A percentile compares a stretch with the other conserved stretches of the same genome.
Conservation (phyloP, 2,888 invertebrate genomes). For the Aromia moschata region DNA sequence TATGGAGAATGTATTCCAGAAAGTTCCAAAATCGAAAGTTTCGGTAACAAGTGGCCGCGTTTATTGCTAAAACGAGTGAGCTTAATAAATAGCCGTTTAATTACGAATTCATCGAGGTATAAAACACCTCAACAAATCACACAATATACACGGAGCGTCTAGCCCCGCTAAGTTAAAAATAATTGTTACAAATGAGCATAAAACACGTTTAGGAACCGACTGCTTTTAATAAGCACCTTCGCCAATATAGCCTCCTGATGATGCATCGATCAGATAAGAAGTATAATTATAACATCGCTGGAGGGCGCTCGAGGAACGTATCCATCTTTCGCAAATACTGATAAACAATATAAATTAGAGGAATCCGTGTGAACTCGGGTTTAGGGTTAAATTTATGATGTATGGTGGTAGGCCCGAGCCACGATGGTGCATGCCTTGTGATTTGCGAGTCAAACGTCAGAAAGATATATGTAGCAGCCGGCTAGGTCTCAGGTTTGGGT, state of each 20-base stretch:
- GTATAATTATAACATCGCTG: conserved; percentile 51
- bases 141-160: conserved; percentile 1
- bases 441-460: conserved; percentile 56
- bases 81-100: not conserved
- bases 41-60: not conserved
- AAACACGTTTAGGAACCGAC: conserved; percentile 47
- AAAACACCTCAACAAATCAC: conserved; percentile 4
- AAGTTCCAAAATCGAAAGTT: no score
- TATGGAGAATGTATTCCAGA: no score
- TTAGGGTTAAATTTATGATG: conserved; percentile 31
- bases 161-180: conserved; percentile 59
- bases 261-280: conserved; percentile 56
- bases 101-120: conserved; percentile 8
- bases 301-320: conserved; percentile 32
- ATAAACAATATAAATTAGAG: conserved; percentile 40
- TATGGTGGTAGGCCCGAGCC: conserved; percentile 30
- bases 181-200: conserved; percentile 62
- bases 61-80: not conserved
- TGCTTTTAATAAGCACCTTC: conserved; percentile 61
- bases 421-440: conserved; percentile 42
- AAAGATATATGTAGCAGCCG: conserved; percentile 48
- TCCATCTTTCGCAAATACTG: conserved; percentile 41
- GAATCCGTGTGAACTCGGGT: conserved; percentile 35
- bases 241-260: conserved; percentile 46
- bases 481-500: conserved; percentile 10